Base-by-base conservation (phyloP, 2,797 vertebrate species). In the Craterocephalus amniculus region DNA sequence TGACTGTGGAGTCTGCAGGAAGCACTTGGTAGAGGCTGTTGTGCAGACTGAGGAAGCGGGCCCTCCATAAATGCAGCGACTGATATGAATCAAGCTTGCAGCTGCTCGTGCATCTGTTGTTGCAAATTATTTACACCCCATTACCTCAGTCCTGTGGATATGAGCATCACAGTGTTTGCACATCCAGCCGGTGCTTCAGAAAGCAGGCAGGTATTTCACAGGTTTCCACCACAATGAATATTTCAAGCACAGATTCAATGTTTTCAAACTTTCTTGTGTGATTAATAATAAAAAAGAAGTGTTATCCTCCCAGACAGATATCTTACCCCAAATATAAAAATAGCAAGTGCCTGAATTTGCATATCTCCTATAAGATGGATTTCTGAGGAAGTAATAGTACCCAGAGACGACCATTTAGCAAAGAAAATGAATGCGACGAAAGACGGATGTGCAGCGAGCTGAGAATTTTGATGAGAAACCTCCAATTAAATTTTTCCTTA, bases 51-150 rank as follows among this genome's bases (percentile, higher is more conserved):
- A 3, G 26, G 54, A 74, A 72, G 80, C 27, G 48, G 69, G 22
- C 74, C 75, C 56, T 77, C 79, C 73, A 66, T 62, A 78, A 78
- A 83, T 48, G 22, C 82, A 78, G 62, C 77, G 56, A 79, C 80
- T 70, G 81, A 80, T 83, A 74, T 70, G 70, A 87, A 58, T 70
- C 67, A 63, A 35, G 38, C 61, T 58, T 66, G 73, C 87, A 88
- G 86, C 89, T 88, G 87, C 70, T 84, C 74, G 52, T 22, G 58
- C 85, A 87, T 83, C 87, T 88, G 82, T 65, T 87, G 79, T 43
- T 68, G 61, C 64, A 71, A 74, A 43, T 85, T 86, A 80, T 68
- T 67, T 67, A 51, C 78, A 72, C 63, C 63, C 83, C 84, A 84
- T 89, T 89, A 87, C 55, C 79, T 74, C 68, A 55, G 57, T 76